Percentiles rank a stretch among this genome's conserved stretches.
Evolutionary conservation across 1,140 invertebrate genomes (phyloP).

Genomic region (Danaus melanippus): DNA sequence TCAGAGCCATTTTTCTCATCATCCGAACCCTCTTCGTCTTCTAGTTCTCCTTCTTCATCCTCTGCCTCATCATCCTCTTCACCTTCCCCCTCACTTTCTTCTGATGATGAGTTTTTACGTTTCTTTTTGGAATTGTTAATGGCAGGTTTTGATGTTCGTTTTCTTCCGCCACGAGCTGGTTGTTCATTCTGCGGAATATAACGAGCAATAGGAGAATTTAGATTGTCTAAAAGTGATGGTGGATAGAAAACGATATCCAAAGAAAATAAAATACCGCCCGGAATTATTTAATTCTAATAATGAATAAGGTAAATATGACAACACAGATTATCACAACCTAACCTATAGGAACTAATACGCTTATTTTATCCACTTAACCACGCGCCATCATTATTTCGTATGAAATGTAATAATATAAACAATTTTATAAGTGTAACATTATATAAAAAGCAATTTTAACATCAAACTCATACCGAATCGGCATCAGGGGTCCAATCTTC

Average conservation of each 20-base stretch:
- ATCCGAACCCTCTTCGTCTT: constrained; percentile 69
- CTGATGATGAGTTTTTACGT: constrained; percentile 54
- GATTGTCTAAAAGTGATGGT: no score
- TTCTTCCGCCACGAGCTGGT: constrained; percentile 41
- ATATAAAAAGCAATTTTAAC: background rate
- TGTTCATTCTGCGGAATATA: constrained; percentile 41
- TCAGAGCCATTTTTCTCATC: constrained; percentile 71
- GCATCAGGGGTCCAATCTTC: constrained; percentile 72
- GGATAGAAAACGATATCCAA: no score
- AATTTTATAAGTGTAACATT: background rate
- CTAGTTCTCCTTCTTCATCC: constrained; percentile 57
- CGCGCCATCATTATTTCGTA: constrained; percentile 22
- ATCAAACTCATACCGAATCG: constrained; percentile 46
- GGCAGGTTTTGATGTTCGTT: constrained; percentile 41
- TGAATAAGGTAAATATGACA: constrained; percentile 3
- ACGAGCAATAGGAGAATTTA: no score
- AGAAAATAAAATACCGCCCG: no score
- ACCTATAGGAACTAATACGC: constrained; percentile 5
- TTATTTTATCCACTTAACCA: constrained; percentile 18
- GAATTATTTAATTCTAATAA: background rate
- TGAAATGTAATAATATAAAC: constrained; percentile 4
- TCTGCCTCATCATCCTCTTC: constrained; percentile 64
- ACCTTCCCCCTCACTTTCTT: constrained; percentile 59
- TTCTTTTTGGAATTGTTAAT: constrained; percentile 61
- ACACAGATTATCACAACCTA: constrained; percentile 13